Evolutionary conservation across 2,797 vertebrate genomes (phyloP), one percentile per base, ranked within the genome.

Genomic region (Sebastes vulpes): DNA sequence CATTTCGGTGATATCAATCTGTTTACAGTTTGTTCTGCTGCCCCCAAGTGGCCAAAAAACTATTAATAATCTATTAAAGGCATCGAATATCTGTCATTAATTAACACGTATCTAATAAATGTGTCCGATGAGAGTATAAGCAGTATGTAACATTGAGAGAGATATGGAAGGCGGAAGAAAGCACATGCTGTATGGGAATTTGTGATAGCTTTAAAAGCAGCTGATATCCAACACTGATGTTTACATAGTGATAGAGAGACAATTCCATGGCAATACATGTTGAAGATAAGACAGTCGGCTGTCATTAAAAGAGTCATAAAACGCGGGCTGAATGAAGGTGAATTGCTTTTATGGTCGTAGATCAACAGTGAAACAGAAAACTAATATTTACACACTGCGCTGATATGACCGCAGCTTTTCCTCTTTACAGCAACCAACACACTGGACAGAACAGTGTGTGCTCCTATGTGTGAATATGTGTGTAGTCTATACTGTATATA

Each of bases 341-440:
- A 76, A 60, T 42, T 67, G 16, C 38, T 8, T 38, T 56, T 4
- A 60, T 58, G 10, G 1, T 14, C 16, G 8, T 0, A 74, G 25
- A 71, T 66, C 61, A 76, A 32, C 60, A 56, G 23, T 52, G 11
- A 77, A 69, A 32, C 9, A 60, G 29, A 77, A 57, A 76, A 29
- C 46, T 63, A 82, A 82, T 70, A 79, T 63, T 75, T 48, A 78
- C 65, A 75, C 26, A 29, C 32, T 35, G 18, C 11, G 9, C 54
- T 48, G n/a, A 42, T 26, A 38, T 4, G 6, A 56, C 35, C 12
- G 31, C 66, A 46, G 54, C 18, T 6, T 4, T 28, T 65, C 32
- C 29, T 42, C 25, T 52, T 31, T 54, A 18, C 65, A 75, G 53
- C 21, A 29, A 11, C 63, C 28, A 59, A 9, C 32, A 77, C 46